Percentiles rank a stretch among this genome's conserved stretches.
phyloP scores from a whole-genome alignment of 2,797 vertebrate species.

The Propithecus perrieri region DNA sequence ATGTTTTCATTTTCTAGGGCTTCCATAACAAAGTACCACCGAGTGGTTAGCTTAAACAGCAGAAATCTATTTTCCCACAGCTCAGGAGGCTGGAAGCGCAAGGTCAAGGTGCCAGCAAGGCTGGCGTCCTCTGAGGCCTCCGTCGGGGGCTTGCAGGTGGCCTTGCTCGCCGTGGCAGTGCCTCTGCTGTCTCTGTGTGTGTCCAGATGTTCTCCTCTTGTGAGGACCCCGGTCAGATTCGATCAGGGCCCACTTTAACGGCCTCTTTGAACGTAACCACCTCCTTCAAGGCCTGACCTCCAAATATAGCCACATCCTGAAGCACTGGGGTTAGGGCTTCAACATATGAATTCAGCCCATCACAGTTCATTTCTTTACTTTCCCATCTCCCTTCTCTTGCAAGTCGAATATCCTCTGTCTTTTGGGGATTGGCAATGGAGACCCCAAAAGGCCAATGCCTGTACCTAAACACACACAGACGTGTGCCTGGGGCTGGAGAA shows the following conservation, averaged over 20 bases:
- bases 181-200: background rate
- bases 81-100: background rate
- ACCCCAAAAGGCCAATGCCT: background rate
- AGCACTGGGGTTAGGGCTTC: background rate
- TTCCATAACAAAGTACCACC: background rate
- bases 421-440: too few relatives aligned
- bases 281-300: background rate
- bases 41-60: accelerated
- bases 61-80: background rate
- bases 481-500: background rate
- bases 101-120: background rate
- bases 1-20: background rate
- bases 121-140: too few relatives aligned
- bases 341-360: background rate
- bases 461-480: background rate
- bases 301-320: background rate
- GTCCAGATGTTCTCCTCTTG: background rate
- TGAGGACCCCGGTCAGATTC: background rate
- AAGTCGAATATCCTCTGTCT: background rate
- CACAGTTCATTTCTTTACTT: background rate
- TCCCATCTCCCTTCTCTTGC: background rate
- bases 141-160: background rate
- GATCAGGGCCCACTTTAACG: background rate
- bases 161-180: background rate
- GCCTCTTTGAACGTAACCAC: background rate